A percentile compares a stretch with the other conserved stretches of the same genome.
Conservation (phyloP, 2,888 invertebrate genomes). For the Tenthredo distinguenda region DNA sequence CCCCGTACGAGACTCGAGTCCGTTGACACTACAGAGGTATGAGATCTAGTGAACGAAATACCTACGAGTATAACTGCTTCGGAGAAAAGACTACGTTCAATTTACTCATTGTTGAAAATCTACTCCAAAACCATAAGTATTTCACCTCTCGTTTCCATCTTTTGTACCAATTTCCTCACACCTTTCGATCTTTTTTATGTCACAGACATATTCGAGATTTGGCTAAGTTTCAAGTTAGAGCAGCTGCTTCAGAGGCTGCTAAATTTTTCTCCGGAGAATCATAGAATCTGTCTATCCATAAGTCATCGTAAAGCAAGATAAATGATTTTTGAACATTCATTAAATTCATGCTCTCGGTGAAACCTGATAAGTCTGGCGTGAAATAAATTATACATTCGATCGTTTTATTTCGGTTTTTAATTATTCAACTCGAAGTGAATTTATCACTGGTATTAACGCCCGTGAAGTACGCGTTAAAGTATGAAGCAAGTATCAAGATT, state of each 20-base stretch:
- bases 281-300: not conserved
- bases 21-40: constrained; percentile 45
- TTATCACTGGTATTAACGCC: not conserved
- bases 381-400: not conserved
- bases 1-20: constrained; percentile 42
- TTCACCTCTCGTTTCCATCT: not conserved
- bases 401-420: not conserved
- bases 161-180: not conserved
- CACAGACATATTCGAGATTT: not conserved
- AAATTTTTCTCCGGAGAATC: not conserved
- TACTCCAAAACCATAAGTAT: not conserved
- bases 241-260: not conserved
- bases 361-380: not conserved
- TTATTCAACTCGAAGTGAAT: constrained; percentile 2
- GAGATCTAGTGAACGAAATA: constrained; percentile 32
- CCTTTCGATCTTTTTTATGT: not conserved
- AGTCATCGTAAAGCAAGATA: constrained; percentile 1
- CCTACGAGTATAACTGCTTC: not conserved
- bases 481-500: constrained; percentile 28
- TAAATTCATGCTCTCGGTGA: not conserved
- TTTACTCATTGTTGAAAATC: not conserved
- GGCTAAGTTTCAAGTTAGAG: not conserved
- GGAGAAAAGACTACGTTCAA: not conserved
- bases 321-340: constrained; percentile 2
- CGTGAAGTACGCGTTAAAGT: constrained; percentile 1